Evolutionary conservation across 2,797 vertebrate species (phyloP), one percentile per base, ranked within the genome.

Genomic region (Somateria mollissima): DNA sequence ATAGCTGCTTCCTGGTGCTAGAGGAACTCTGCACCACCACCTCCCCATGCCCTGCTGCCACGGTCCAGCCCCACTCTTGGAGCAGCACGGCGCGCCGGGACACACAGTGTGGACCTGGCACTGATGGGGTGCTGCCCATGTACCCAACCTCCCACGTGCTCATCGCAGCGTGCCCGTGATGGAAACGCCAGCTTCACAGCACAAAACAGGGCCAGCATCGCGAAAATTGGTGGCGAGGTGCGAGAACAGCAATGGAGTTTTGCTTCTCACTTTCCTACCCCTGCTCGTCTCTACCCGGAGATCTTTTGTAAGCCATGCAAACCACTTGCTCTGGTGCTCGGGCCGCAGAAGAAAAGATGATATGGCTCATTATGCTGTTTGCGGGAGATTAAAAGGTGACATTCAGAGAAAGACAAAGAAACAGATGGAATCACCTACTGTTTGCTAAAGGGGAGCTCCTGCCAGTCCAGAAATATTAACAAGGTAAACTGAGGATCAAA

Each of bases 321-420:
- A 39, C 34, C 45, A 13, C 58, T 37, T 24, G 27, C 25, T 75
- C 73, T 45, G 15, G 19, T 11, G 17, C 25, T 41, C 34, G 0
- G 2, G 60, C 45, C 24, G 14, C 15, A 6, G 14, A n/a, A 20
- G 30, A 73, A 69, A 64, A 53, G 87, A 57, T 18, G 74, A 27
- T 41, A 12, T 3, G 20, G 64, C 34, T 67, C 65, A 8, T 0
- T 0, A 73, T 47, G n/a, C 37, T 18, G 5, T 0, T 4, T 45
- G 45, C 32, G 1, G 3, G 41, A 47, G 39, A 37, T 32, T 13
- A 65, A 43, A 56, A 53, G 78, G 66, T 7, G 61, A 67, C 25
- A 45, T 9, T 18, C 41, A 41, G 25, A 60, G 56, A 70, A 66
- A 74, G 62, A 25, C n/a, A n/a, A 53, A 65, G 49, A 18, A 37